Evolutionary conservation across 2,113 vertebrate genomes (phyloP), one percentile per base, ranked within the genome.

Genomic region (Petrocephalus microphthalmus): DNA sequence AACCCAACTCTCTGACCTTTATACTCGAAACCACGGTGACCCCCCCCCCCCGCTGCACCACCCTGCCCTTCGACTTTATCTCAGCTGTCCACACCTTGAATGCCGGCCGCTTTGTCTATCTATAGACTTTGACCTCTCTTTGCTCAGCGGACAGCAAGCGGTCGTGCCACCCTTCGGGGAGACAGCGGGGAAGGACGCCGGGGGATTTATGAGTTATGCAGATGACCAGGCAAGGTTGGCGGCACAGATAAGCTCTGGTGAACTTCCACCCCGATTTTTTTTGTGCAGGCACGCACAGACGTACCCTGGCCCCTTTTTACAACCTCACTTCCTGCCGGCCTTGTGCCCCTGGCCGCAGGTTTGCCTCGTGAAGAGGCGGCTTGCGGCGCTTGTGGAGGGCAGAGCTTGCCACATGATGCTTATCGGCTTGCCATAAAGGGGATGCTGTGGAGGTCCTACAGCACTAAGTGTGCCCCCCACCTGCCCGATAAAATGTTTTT

Each of bases 81-180:
- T 92, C 88, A 85, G 85, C 81, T 92, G 92, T 90, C 92, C 92
- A 91, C 91, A 95, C 90, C 93, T 93, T 93, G 87, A 29, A 22
- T 84, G 89, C 92, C 90, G 90, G 89, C 56, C 89, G 91, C 88
- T 92, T 88, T 90, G 91, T 89, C 92, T 92, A 89, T 89, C 94
- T 94, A 5, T 0, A 93, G 91, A 89, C 88, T 92, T 93, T 89
- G 93, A 92, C 92, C 92, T 93, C 92, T 84, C 22, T 29, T 87
- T 64, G 2, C 89, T 92, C 87, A 91, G 93, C 90, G 92, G 94
- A 92, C 90, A 92, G 89, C 42, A 90, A 92, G 78, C 0, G 37
- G 91, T 91, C 89, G 84, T 15, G 56, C 89, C 82, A 17, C 86
- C 90, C 89, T 91, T 87, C 85, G 84, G 0, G 53, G 37, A 87